These are phyloP conservation scores for Drosophila helvetica DNA, from an alignment of 2,888 invertebrate species.

Conservation along the genomic window DNA sequence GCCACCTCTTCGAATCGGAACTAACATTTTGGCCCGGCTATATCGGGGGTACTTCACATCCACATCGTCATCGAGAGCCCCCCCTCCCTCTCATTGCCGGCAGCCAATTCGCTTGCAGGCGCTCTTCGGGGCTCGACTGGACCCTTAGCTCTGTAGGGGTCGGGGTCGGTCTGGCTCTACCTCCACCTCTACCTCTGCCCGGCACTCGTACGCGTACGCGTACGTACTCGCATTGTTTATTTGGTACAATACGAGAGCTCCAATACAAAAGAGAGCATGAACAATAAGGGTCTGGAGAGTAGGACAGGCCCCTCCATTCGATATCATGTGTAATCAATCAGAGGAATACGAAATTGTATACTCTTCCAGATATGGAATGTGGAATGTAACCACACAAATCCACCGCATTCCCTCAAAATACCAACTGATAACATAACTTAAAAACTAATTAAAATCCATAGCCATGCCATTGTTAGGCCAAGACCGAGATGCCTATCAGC, in stretches of 20 bases:
- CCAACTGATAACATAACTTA: not conserved
- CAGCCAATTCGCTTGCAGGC: slow-evolving; percentile 66
- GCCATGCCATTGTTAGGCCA: not conserved
- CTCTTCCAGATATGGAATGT: not conserved
- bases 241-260: slow-evolving; percentile 56
- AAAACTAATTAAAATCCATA: not conserved
- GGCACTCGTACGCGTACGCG: slow-evolving; percentile 13
- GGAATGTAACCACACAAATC: not conserved
- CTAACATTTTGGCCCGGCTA: slow-evolving; percentile 50
- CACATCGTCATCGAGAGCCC: slow-evolving; percentile 41
- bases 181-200: slow-evolving; percentile 19
- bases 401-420: not conserved
- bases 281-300: slow-evolving; percentile 53
- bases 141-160: slow-evolving; percentile 32
- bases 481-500: not conserved
- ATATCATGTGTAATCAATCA: slow-evolving; percentile 50
- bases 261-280: slow-evolving; percentile 64
- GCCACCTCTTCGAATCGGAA: slow-evolving; percentile 13
- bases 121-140: slow-evolving; percentile 43
- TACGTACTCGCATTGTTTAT: slow-evolving; percentile 59
- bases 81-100: slow-evolving; percentile 46
- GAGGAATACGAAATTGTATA: not conserved
- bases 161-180: slow-evolving; percentile 8
- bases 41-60: slow-evolving; percentile 36
- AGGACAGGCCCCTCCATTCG: slow-evolving; percentile 41